phyloP scores from a whole-genome alignment of 1,140 invertebrate species.

The Rhysida immarginata region DNA sequence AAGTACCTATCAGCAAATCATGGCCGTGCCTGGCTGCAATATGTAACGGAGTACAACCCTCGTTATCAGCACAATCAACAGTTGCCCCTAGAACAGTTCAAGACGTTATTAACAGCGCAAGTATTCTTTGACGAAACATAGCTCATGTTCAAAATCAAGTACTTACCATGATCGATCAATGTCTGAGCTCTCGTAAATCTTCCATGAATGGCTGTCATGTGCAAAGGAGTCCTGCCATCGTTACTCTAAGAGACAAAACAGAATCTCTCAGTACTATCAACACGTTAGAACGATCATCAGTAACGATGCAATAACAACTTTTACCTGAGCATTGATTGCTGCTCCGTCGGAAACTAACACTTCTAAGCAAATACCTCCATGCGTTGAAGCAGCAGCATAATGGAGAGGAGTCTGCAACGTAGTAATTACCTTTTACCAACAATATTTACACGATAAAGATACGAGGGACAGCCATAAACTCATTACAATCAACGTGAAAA shows the following conservation, averaged over 20 bases:
- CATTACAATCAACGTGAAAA: no score
- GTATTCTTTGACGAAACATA: not conserved
- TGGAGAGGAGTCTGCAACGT: conserved; percentile 43
- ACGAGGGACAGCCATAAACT: no score
- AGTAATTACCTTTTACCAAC: no score
- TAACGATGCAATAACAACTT: no score
- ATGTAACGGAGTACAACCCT: conserved; percentile 38
- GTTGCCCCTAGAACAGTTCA: conserved; percentile 26
- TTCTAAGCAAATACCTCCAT: conserved; percentile 44
- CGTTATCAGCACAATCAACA: conserved; percentile 35
- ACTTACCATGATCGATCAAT: conserved; percentile 32
- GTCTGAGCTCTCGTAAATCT: conserved; percentile 46
- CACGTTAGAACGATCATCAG: no score
- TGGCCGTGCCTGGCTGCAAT: conserved; percentile 39
- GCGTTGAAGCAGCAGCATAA: conserved; percentile 43
- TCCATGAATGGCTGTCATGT: conserved; percentile 49
- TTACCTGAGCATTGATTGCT: conserved; percentile 36
- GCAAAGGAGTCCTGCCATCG: conserved; percentile 46
- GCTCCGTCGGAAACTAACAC: conserved; percentile 37
- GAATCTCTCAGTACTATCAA: no score
- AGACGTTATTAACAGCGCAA: not conserved
- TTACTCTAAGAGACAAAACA: conserved; percentile 32
- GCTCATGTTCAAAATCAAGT: not conserved
- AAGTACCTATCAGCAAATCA: conserved; percentile 35
- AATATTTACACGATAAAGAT: no score